A percentile compares a stretch with the other conserved stretches of the same genome.
Evolutionary conservation across 37 sponge, comb jelly and placozoan genomes (phyloP).

Genomic region (Aplysina aerophoba): DNA sequence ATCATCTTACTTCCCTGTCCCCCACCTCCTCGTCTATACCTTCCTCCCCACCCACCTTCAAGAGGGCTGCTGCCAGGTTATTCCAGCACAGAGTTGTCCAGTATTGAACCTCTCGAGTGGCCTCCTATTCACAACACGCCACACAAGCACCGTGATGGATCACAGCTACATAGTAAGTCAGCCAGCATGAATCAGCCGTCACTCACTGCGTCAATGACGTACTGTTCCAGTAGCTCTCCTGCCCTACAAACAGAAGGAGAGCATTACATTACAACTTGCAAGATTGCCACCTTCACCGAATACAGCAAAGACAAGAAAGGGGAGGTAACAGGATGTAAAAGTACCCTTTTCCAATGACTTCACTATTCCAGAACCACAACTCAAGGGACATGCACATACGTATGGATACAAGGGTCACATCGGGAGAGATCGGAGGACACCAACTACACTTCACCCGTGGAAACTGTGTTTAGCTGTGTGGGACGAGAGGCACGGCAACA

Average conservation of each 20-base stretch:
- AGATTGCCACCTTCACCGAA: no score
- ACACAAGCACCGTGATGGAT: background rate
- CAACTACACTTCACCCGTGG: no score
- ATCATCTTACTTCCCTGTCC: background rate
- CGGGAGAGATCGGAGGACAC: no score
- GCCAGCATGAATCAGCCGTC: background rate
- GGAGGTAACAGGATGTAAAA: no score
- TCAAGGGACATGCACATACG: no score
- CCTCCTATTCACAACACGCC: background rate
- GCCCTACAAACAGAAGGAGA: constrained; percentile 24
- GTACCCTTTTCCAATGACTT: no score
- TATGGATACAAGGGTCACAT: no score
- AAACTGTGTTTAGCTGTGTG: no score
- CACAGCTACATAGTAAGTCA: background rate
- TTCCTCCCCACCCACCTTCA: constrained; percentile 60
- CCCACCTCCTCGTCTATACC: background rate
- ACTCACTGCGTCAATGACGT: constrained; percentile 9
- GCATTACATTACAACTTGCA: no score
- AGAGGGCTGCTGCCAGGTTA: constrained; percentile 74
- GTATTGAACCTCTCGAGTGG: constrained; percentile 24
- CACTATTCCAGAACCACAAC: no score
- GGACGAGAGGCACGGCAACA: no score
- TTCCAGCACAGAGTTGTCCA: constrained; percentile 65
- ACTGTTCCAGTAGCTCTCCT: constrained; percentile 35
- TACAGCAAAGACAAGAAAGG: no score